Conservation (phyloP, 2,113 vertebrate species). For the Heterotilapia buettikoferi region DNA sequence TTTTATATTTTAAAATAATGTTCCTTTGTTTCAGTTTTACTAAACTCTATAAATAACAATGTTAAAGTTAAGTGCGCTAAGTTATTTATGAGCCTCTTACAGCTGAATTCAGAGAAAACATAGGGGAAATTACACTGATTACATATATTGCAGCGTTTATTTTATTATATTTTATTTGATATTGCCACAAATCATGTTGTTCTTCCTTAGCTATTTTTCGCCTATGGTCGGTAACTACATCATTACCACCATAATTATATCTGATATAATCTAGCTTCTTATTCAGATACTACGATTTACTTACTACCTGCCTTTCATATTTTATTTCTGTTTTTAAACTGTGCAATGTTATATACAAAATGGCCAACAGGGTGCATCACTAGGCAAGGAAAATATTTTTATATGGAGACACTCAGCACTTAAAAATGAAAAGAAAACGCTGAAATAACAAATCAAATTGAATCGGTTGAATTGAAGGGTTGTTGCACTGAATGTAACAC, state of each 20-base stretch:
- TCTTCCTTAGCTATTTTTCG: not conserved
- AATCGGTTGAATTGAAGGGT: not conserved
- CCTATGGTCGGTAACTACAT: not conserved
- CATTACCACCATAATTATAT: not conserved
- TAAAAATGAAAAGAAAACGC: not conserved
- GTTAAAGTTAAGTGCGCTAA: not conserved
- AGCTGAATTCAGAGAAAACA: not conserved
- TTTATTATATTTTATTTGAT: not conserved
- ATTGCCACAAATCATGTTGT: not conserved
- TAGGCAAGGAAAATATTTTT: not conserved
- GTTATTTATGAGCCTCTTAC: not conserved
- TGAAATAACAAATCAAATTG: not conserved
- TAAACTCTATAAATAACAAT: not conserved
- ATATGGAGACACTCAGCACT: not conserved
- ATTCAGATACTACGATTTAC: not conserved
- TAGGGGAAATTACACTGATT: not conserved
- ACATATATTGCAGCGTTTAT: not conserved
- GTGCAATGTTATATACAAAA: not conserved
- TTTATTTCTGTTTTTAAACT: not conserved
- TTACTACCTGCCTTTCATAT: not conserved
- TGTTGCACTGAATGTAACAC: not conserved
- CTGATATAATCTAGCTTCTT: not conserved
- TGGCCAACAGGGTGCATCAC: slow-evolving; percentile 39
- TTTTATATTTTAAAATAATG: not conserved
- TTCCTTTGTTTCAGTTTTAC: not conserved